Evolutionary conservation across 2,888 invertebrate species (phyloP).

Genomic region (Platycheirus rosarum): DNA sequence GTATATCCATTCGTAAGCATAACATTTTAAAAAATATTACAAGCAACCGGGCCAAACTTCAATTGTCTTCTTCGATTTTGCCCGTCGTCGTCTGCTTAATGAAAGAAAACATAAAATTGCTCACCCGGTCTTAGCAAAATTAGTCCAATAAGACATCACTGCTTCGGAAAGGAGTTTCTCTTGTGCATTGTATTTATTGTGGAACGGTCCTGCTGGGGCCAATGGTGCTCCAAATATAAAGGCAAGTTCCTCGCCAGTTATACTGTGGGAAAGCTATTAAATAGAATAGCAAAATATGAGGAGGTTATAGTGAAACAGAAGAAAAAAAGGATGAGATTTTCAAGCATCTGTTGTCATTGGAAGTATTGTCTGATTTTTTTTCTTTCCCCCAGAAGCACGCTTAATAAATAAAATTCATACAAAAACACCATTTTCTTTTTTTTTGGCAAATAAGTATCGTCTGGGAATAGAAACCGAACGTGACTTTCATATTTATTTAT

Average conservation of each 20-base stretch:
- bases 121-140: constrained; percentile 95
- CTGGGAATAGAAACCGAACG: constrained; percentile 35
- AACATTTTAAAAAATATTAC: constrained; percentile 3
- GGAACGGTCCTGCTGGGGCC: constrained; percentile 88
- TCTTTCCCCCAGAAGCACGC: constrained; percentile 6
- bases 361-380: constrained; percentile 38
- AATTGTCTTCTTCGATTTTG: background rate
- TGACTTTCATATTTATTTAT: constrained; percentile 59
- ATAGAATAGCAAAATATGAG: constrained; percentile 51
- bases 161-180: constrained; percentile 93
- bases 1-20: background rate
- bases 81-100: too few species aligned
- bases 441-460: background rate
- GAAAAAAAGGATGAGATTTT: constrained; percentile 58
- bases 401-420: constrained; percentile 34
- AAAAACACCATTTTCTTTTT: background rate
- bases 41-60: background rate
- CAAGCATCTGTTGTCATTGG: constrained; percentile 55
- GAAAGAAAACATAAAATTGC: constrained; percentile 76
- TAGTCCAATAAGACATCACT: constrained; percentile 94
- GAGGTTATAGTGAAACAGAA: constrained; percentile 35
- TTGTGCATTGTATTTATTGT: constrained; percentile 88
- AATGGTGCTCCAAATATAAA: constrained; percentile 94
- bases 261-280: constrained; percentile 87
- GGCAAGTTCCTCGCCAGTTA: constrained; percentile 93